Base-by-base conservation (phyloP, 2,888 invertebrate species). In the Leptopterna dolabrata region DNA sequence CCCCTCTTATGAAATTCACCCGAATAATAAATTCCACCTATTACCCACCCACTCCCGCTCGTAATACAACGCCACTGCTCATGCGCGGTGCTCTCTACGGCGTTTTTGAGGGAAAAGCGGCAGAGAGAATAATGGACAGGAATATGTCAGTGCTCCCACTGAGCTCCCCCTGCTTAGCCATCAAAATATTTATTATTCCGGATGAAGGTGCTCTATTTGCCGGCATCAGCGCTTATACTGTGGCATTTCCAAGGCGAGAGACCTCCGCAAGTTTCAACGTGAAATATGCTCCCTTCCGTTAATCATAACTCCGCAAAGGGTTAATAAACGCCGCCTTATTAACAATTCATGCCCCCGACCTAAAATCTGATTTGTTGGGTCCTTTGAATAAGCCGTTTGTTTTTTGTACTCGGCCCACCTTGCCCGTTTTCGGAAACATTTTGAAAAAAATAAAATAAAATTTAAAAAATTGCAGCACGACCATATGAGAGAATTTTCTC, bases 151-250 rank as follows among this genome's bases (percentile, higher is more conserved):
- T 24, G 27, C 9, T 11, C 24, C 63, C 63, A 9, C 11, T 11
- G 19, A 19, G 36, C 36, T 7, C 63, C 63, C 55, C 51, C 51
- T n/a, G 51, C 51, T 63, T 63, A 63, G 19, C 63, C 63, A 9
- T 63, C 63, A 63, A 63, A 63, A 63, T 63, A 63, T 63, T 63
- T 63, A 63, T 63, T 63, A 63, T 63, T 63, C 63, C 63, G 63
- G 63, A 63, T 63, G 63, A 63, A 63, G 63, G 63, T 63, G 24
- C 63, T 63, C 24, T 63, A 63, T 63, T 63, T 24, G 24, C 63
- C 63, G 13, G 63, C 63, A 63, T 63, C 63, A 63, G 63, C 24
- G 19, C 63, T 63, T n/a, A n/a, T n/a, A 19, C 63, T 63, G 63
- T 19, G 6, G 24, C 1, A 27, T 13, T 36, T 36, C 4, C 19